phyloP scores from a whole-genome alignment of 2,888 invertebrate species.

The Sipha maydis region DNA sequence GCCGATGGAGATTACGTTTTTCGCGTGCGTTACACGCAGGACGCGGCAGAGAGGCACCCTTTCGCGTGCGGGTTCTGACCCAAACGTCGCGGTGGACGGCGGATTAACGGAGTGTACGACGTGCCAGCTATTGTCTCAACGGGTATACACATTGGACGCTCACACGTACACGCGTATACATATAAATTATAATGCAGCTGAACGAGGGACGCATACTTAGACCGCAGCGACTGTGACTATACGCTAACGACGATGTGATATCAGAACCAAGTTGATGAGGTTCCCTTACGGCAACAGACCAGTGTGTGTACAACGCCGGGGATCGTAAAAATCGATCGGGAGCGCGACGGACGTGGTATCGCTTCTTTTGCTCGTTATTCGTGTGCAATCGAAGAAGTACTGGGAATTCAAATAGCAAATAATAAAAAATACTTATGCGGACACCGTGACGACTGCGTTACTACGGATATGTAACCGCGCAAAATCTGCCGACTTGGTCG shows the following conservation, averaged over 20 bases:
- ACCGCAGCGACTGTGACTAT: neutral
- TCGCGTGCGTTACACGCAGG: neutral
- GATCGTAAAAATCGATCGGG: conserved; percentile 1
- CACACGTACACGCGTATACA: neutral
- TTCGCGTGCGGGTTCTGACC: neutral
- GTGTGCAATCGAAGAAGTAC: neutral
- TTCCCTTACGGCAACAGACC: neutral
- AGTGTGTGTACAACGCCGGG: neutral
- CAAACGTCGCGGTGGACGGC: neutral
- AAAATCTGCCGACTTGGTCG: neutral
- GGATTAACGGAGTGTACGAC: conserved; percentile 38
- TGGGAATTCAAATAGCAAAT: neutral
- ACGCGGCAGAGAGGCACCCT: too few relatives aligned
- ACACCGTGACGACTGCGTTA: neutral
- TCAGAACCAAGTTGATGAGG: conserved; percentile 42
- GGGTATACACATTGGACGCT: neutral
- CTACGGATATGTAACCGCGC: too few relatives aligned
- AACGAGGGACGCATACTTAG: too few relatives aligned
- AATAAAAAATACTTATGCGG: neutral
- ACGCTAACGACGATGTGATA: conserved; percentile 14
- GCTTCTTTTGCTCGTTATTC: neutral
- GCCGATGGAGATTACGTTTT: neutral
- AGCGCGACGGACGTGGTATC: neutral
- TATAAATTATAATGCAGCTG: too few relatives aligned
- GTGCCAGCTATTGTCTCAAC: conserved; percentile 6